Conservation (phyloP, 1,140 invertebrate species). For the Ostrea edulis region DNA sequence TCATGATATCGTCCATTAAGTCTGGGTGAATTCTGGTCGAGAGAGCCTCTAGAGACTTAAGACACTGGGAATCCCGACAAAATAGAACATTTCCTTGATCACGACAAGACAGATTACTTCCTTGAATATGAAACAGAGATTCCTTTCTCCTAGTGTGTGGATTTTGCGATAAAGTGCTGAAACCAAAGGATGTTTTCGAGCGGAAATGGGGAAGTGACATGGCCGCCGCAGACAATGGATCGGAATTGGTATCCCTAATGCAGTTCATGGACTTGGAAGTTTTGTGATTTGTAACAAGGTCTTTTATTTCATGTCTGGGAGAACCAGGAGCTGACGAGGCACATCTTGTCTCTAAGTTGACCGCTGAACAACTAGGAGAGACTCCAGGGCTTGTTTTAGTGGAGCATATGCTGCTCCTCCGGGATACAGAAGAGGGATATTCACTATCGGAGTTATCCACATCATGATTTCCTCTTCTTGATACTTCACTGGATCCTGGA, state of each 20-base stretch:
- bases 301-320: slow-evolving; percentile 66
- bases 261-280: slow-evolving; percentile 54
- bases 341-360: slow-evolving; percentile 58
- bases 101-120: slow-evolving; percentile 29
- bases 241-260: slow-evolving; percentile 61
- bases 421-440: slow-evolving; percentile 51
- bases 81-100: slow-evolving; percentile 40
- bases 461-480: slow-evolving; percentile 65
- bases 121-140: slow-evolving; percentile 65
- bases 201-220: slow-evolving; percentile 68
- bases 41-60: slow-evolving; percentile 52
- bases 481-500: slow-evolving; percentile 71
- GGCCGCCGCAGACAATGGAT: slow-evolving; percentile 66
- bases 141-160: slow-evolving; percentile 71
- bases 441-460: slow-evolving; percentile 31
- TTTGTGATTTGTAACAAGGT: slow-evolving; percentile 50
- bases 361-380: slow-evolving; percentile 61
- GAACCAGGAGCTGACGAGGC: slow-evolving; percentile 70
- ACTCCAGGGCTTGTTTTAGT: slow-evolving; percentile 64
- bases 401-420: slow-evolving; percentile 58
- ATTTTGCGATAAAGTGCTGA: slow-evolving; percentile 68
- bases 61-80: slow-evolving; percentile 27
- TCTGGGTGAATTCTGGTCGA: slow-evolving; percentile 46
- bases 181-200: slow-evolving; percentile 65
- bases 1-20: background rate